Evolutionary conservation across 2,888 invertebrate genomes (phyloP).

Genomic region (Tuberolachnus salignus): DNA sequence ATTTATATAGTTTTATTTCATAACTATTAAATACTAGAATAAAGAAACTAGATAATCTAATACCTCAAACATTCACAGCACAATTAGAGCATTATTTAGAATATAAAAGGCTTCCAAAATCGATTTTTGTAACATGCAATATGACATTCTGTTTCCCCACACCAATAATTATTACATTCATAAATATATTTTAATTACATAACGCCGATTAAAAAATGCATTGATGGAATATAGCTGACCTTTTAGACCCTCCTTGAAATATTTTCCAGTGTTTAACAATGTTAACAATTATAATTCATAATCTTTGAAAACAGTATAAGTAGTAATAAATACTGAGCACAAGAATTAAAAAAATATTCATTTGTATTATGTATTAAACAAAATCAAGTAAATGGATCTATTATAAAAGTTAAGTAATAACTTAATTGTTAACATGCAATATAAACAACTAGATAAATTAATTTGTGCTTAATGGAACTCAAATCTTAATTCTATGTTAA

Average conservation of each 20-base stretch:
- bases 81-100: neutral
- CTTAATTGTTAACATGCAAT: constrained; percentile 29
- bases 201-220: no score
- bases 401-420: neutral
- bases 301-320: neutral
- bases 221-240: no score
- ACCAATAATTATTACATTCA: neutral
- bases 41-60: constrained; percentile 5
- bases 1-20: neutral
- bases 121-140: no score
- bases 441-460: neutral
- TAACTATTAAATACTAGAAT: neutral
- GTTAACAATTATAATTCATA: neutral
- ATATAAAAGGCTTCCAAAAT: no score
- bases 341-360: no score
- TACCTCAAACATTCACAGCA: constrained; percentile 11
- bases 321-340: neutral
- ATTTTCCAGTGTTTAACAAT: no score
- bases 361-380: neutral
- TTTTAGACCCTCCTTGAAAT: neutral
- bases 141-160: no score
- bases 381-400: neutral
- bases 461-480: constrained; percentile 19
- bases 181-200: no score
- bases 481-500: constrained; percentile 19